Conservation (phyloP, 1,140 invertebrate genomes). For the Catajapyx aquilonaris region DNA sequence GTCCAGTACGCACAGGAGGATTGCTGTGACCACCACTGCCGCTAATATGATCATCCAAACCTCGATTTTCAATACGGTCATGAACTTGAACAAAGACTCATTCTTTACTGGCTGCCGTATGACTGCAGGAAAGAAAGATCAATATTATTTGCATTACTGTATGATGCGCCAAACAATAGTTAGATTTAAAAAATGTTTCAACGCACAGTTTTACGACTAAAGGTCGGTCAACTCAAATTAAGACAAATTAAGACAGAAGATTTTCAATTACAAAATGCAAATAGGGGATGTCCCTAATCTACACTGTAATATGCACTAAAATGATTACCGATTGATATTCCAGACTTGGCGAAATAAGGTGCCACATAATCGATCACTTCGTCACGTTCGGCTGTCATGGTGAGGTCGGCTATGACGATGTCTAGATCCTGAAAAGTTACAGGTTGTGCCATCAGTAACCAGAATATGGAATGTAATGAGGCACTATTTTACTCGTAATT, state of each 20-base stretch:
- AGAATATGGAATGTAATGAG: conserved; percentile 1
- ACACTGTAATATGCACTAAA: no score
- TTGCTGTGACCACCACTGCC: conserved; percentile 54
- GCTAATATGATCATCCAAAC: conserved; percentile 76
- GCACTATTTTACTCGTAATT: conserved; percentile 3
- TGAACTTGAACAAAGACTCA: conserved; percentile 76
- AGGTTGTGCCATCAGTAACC: conserved; percentile 6
- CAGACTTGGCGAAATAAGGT: conserved; percentile 75
- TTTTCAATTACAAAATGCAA: no score
- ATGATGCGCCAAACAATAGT: no score
- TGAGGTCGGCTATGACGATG: conserved; percentile 59
- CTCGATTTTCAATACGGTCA: conserved; percentile 67
- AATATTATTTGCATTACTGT: no score
- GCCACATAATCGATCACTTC: conserved; percentile 83
- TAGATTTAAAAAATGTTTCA: no score
- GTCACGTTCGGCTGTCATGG: conserved; percentile 81
- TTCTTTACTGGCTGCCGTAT: conserved; percentile 61
- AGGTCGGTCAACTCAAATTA: no score
- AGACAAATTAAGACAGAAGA: no score
- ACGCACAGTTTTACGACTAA: no score
- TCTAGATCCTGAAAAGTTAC: conserved; percentile 66
- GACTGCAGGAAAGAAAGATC: conserved; percentile 27
- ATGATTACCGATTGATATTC: conserved; percentile 61
- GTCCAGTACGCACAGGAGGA: conserved; percentile 73
- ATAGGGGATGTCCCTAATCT: no score